Evolutionary conservation across 1,140 invertebrate genomes (phyloP), one percentile per base, ranked within the genome.

Genomic region (Neocloeon triangulifer): DNA sequence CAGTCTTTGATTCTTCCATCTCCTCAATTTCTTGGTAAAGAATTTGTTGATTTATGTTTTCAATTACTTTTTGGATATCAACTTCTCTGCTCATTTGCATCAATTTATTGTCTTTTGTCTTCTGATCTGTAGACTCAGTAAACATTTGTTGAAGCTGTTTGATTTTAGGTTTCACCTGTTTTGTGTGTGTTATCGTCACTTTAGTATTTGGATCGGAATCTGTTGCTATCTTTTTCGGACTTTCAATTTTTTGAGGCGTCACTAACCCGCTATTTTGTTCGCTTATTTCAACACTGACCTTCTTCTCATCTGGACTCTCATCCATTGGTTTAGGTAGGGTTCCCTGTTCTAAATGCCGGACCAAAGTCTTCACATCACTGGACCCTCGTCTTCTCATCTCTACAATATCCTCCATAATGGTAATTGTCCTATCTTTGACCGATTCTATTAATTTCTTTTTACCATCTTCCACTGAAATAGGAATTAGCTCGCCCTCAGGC

Each of bases 71-170:
- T 32, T 10, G 2, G 6, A 16, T 18, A 15, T 41, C 34, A 19
- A 22, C 33, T 2, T 33, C 39, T 34, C 5, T 28, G 17, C 15
- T 21, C 31, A 17, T 7, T 16, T 15, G 14, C 18, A 7, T 31
- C 29, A 32, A 13, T n/a, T n/a, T 17, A 30, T 27, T 30, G 8
- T 23, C 9, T 23, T 22, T 17, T 30, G 2, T 4, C n/a, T n/a
- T n/a, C n/a, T 14, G 14, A 2, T 19, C 15, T 19, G 15, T 8
- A 30, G 47, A 44, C 23, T 45, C 44, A 7, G 49, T 50, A 39
- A 59, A 59, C 32, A 57, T 47, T 39, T 50, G 55, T 34, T 58
- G 55, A 17, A 59, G 38, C 40, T 57, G 47, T 16, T 55, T 55
- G 22, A 59, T 54, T 44, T 58, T 59, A 12, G 46, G 50, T 16